Evolutionary conservation across 2,113 vertebrate species (phyloP).

Genomic region (mouse (Mus musculus)): GRCm39 chr11:93374501-93375000

Average conservation of each 20-base stretch:
- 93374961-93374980: constrained; percentile 59
- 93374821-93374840: neutral
- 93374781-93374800: neutral
- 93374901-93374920: constrained; percentile 40
- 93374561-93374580: neutral
- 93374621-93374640: neutral
- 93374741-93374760: rapidly evolving
- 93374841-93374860: neutral
- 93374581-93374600: neutral
- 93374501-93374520: too few relatives aligned
- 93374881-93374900: constrained; percentile 10
- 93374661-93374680: neutral
- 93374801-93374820: neutral
- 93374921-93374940: neutral
- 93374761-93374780: neutral
- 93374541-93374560: too few relatives aligned
- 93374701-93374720: neutral
- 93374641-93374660: neutral
- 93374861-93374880: neutral
- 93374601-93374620: neutral
- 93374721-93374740: neutral
- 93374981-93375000: constrained; percentile 65
- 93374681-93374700: constrained; percentile 14
- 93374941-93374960: constrained; percentile 22
- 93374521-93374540: too few relatives aligned